Evolutionary conservation across 2,888 invertebrate species (phyloP), one percentile per base, ranked within the genome.

Genomic region (Aphidius colemani): DNA sequence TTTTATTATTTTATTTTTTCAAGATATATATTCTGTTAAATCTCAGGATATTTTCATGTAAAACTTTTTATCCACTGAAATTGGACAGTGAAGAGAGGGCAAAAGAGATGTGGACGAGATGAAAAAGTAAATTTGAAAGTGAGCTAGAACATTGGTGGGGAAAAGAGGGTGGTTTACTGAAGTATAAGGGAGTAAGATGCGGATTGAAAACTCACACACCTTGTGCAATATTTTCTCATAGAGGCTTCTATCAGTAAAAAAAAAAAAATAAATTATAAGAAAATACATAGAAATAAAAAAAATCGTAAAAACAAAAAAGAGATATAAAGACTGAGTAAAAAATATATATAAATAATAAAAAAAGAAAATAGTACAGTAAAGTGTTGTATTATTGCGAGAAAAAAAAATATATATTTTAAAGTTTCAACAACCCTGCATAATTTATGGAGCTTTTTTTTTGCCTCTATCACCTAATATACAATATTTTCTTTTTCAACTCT

Each of bases 361-460:
- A 18, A 30, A 2, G 0, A 5, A 30, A 30, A 30, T 30, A 30
- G 30, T 30, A 30, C 30, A 30, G 30, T 30, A 30, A 30, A 30
- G 30, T 30, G 30, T 30, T 30, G 30, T 30, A 30, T 30, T 30
- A 30, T 30, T 30, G 30, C 30, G 5, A 30, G 4, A 30, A 30
- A 30, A 30, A 30, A 30, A 30, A 30, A 30, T 30, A 30, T 30
- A 30, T 30, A 30, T 30, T 30, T 67, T 67, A 64, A 72, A 77
- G 72, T 78, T 79, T 79, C 76, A 75, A 76, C 73, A 74, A 73
- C 72, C 58, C 63, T 55, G 50, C 40, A 50, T 63, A 69, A 81
- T 81, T 81, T 81, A 81, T 77, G 78, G 78, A 80, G 80, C 78
- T 74, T 81, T 81, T 80, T 80, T 71, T 79, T 74, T 79, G 79